Evolutionary conservation across 2,888 invertebrate species (phyloP).

Genomic region (Melinaea marsaeus): DNA sequence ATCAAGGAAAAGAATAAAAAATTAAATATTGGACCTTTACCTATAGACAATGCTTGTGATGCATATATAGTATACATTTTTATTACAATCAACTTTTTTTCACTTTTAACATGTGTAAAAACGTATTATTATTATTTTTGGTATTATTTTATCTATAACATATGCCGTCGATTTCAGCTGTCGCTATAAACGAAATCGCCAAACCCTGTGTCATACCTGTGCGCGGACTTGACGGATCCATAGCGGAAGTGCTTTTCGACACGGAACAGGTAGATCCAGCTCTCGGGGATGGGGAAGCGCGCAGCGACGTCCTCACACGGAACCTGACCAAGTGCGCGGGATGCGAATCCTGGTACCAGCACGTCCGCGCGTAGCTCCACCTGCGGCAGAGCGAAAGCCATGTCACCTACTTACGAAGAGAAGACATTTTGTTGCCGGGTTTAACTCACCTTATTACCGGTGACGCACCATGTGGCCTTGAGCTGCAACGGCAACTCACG

Average conservation of each 20-base stretch:
- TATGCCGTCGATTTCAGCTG: too few relatives aligned
- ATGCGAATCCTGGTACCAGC: conserved; percentile 97
- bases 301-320: conserved; percentile 98
- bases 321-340: conserved; percentile 95
- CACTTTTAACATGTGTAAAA: too few relatives aligned
- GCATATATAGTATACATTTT: too few relatives aligned
- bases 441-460: conserved; percentile 84
- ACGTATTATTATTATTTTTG: too few relatives aligned
- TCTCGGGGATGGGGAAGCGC: conserved; percentile 97
- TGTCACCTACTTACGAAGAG: background rate
- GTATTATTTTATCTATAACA: background rate
- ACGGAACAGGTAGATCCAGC: conserved; percentile 99
- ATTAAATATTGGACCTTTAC: too few relatives aligned
- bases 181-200: background rate
- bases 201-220: conserved; percentile 64
- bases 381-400: conserved; percentile 50
- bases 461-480: conserved; percentile 92
- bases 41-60: too few relatives aligned
- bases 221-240: conserved; percentile 97
- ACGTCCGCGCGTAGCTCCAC: conserved; percentile 97
- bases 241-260: conserved; percentile 98
- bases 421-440: background rate
- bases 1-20: too few relatives aligned
- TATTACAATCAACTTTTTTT: too few relatives aligned
- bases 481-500: conserved; percentile 97